Evolutionary conservation across 2,888 invertebrate genomes (phyloP), one percentile per base, ranked within the genome.

Genomic region (Hetaerina titia): DNA sequence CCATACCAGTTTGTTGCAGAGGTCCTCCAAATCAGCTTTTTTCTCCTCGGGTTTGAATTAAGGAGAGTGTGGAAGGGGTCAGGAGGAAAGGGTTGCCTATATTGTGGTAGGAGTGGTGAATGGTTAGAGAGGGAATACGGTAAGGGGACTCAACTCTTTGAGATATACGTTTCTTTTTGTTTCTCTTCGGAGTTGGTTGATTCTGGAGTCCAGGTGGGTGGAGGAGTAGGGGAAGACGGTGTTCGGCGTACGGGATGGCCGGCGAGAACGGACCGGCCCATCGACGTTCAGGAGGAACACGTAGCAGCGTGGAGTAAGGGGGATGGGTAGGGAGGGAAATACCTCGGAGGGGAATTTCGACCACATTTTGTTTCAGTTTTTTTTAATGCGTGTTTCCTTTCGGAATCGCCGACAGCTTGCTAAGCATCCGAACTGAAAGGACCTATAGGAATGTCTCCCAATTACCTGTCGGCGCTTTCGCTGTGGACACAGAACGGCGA

Each of bases 301-400:
- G 88, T 56, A 31, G 45, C 64, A 19, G 64, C 90, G 64, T 15
- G 17, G 56, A 7, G 57, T 19, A 89, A 57, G 58, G 58, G 57
- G 57, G 22, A 31, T 9, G n/a, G 15, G 31, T 4, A 31, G 22
- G 7, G 1, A 25, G 58, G n/a, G 63, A 63, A 63, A 90, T 9
- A 81, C 11, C 81, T 13, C 31, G 90, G 90, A 64, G 63, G 63
- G 64, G 63, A 45, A 2, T 90, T 90, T 90, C 90, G 45, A 13
- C 69, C 45, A n/a, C 81, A n/a, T 92, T 92, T 92, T 92, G 92
- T 92, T 92, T 92, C 45, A 25, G 19, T 58, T 89, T 88, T 89
- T 89, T 89, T 89, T 56, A 89, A 89, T 89, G 89, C 89, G 89
- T 89, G 89, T 89, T 89, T 90, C 90, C 90, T 90, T 90, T 90